Conservation (phyloP, 2,888 invertebrate species). For the Spialia ferax region DNA sequence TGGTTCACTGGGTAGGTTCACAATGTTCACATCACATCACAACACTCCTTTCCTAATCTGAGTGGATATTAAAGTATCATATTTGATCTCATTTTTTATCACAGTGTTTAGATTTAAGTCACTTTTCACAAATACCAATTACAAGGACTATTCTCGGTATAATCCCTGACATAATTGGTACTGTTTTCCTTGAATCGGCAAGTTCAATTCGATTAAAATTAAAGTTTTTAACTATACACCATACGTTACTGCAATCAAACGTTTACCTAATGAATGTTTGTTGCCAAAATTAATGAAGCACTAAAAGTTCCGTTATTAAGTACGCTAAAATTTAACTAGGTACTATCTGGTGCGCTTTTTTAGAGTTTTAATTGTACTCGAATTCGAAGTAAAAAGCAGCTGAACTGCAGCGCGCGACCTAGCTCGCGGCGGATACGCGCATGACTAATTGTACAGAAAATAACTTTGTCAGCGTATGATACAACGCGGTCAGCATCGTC, state of each 20-base stretch:
- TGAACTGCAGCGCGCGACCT: conserved; percentile 56
- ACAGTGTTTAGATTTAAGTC: conserved; percentile 40
- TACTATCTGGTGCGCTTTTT: conserved; percentile 16
- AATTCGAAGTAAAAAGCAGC: conserved; percentile 45
- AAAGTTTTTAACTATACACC: not conserved
- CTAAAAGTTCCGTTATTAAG: conserved; percentile 17
- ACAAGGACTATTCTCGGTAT: conserved; percentile 14
- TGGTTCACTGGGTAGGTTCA: not conserved
- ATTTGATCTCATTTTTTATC: conserved; percentile 27
- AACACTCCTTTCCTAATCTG: not conserved
- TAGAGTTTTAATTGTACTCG: no score
- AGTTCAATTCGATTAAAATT: not conserved
- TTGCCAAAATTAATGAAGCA: conserved; percentile 9
- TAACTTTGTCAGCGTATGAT: conserved; percentile 80
- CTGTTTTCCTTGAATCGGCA: not conserved
- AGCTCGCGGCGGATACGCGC: conserved; percentile 80
- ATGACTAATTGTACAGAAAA: conserved; percentile 86
- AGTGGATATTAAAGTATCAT: conserved; percentile 6
- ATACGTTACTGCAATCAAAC: not conserved
- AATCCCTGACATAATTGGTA: conserved; percentile 20
- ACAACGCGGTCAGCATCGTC: conserved; percentile 70
- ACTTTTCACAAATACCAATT: conserved; percentile 8
- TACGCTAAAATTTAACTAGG: no score
- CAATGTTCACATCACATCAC: conserved; percentile 4
- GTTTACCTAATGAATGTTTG: conserved; percentile 5